Evolutionary conservation across 2,888 invertebrate genomes (phyloP).

Genomic region (Strigamia maritima): DNA sequence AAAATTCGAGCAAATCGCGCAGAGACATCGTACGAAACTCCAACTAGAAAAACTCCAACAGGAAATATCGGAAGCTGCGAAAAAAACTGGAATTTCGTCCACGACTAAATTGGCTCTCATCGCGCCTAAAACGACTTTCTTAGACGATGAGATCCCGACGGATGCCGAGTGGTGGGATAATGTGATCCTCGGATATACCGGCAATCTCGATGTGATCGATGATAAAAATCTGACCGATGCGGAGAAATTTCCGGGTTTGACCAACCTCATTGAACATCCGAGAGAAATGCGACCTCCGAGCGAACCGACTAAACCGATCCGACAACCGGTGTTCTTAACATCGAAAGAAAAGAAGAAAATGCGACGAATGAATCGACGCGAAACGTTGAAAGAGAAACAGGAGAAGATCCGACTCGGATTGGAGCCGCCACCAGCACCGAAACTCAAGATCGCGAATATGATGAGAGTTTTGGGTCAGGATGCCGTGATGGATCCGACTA

Average conservation of each 20-base stretch:
- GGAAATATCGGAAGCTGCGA: slow-evolving; percentile 93
- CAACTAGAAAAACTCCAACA: slow-evolving; percentile 91
- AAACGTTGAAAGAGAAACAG: slow-evolving; percentile 97
- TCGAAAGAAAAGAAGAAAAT: slow-evolving; percentile 95
- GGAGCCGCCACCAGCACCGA: slow-evolving; percentile 94
- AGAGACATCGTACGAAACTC: slow-evolving; percentile 80
- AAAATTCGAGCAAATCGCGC: slow-evolving; percentile 87
- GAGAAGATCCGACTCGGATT: slow-evolving; percentile 95
- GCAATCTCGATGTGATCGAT: slow-evolving; percentile 55
- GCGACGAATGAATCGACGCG: slow-evolving; percentile 87
- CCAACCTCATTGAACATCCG: slow-evolving; percentile 95
- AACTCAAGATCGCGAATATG: slow-evolving; percentile 87
- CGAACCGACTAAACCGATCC: slow-evolving; percentile 49
- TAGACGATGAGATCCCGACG: slow-evolving; percentile 74
- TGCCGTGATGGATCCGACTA: slow-evolving; percentile 98
- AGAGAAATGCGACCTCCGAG: slow-evolving; percentile 90
- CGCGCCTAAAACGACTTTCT: slow-evolving; percentile 67
- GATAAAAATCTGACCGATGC: slow-evolving; percentile 22
- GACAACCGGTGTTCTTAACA: slow-evolving; percentile 91
- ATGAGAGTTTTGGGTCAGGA: slow-evolving; percentile 98
- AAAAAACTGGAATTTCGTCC: slow-evolving; percentile 96
- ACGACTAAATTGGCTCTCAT: slow-evolving; percentile 93
- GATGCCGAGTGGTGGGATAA: slow-evolving; percentile 98
- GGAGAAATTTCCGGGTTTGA: slow-evolving; percentile 63
- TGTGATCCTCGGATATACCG: slow-evolving; percentile 69